Evolutionary conservation across 2,888 invertebrate genomes (phyloP), one percentile per base, ranked within the genome.

Genomic region (Metallyticus violacea): DNA sequence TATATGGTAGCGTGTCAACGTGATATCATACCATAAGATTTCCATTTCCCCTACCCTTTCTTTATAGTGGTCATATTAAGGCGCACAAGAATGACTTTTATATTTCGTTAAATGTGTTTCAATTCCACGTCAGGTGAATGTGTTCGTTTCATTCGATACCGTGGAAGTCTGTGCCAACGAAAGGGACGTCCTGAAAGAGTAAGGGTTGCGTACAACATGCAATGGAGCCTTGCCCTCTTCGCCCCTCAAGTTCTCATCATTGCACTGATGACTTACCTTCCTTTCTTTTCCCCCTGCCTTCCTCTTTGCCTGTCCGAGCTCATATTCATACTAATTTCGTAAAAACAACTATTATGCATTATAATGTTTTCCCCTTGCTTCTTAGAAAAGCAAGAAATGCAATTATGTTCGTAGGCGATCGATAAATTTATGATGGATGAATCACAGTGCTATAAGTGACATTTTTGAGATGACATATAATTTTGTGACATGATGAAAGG

Each of bases 91-190:
- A 82, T 82, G 82, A 76, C 82, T 82, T 82, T 26, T 82, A 62
- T 62, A 82, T 82, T 76, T 82, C 76, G 76, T 82, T 82, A 82
- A 76, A 82, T 82, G 40, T 82, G 82, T 82, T 82, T 62, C 26
- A 82, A 82, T 82, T 26, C 82, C 26, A 62, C 40, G 40, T 15
- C 40, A 62, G 40, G 40, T 62, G 40, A 62, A 62, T 62, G 40
- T 62, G 40, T 15, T 62, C 40, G 15, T 62, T 62, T 62, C 40
- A 62, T 62, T 62, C 40, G 40, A 62, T 62, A 62, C 40, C 40
- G 40, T 62, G 40, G 15, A 62, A 62, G 40, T 15, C 40, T 62
- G 40, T 62, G 40, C 40, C 40, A 62, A 62, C 15, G 40, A 62
- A 62, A 22, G 40, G 40, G 40, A 62, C 15, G 40, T 22, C 40